These are phyloP conservation scores for Shargacucullia verbasci DNA, from an alignment of 2,888 invertebrate species.

Conservation along the genomic window DNA sequence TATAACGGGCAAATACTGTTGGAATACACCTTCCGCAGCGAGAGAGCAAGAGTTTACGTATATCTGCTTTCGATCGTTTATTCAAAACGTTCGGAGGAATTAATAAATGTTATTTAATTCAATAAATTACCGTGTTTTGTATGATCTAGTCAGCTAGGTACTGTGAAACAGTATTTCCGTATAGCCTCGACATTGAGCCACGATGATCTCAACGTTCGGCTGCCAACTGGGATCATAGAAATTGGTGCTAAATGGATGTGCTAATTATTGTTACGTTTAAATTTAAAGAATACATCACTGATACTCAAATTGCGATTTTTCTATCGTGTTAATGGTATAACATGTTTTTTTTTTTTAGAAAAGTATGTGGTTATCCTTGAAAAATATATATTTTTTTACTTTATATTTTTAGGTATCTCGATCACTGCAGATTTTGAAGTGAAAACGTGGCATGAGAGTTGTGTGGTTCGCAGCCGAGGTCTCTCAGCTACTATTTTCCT, in stretches of 20 bases:
- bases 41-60: neutral
- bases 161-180: slow-evolving; percentile 54
- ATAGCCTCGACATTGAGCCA: slow-evolving; percentile 66
- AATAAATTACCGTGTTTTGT: slow-evolving; percentile 16
- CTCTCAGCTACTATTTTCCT: too few relatives aligned
- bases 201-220: slow-evolving; percentile 62
- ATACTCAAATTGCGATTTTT: too few relatives aligned
- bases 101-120: slow-evolving; percentile 18
- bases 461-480: too few relatives aligned
- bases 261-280: slow-evolving; percentile 60
- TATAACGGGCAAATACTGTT: slow-evolving; percentile 26
- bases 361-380: too few relatives aligned
- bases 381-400: too few relatives aligned
- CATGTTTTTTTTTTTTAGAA: too few relatives aligned
- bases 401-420: too few relatives aligned
- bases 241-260: slow-evolving; percentile 68
- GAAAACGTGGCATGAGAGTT: too few relatives aligned
- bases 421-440: too few relatives aligned
- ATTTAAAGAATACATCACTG: slow-evolving; percentile 43
- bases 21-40: slow-evolving; percentile 15
- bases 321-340: too few relatives aligned
- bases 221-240: slow-evolving; percentile 64
- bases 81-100: slow-evolving; percentile 20
- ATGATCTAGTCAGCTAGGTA: slow-evolving; percentile 18
- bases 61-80: slow-evolving; percentile 26